A percentile compares a stretch with the other conserved stretches of the same genome.
These are phyloP conservation scores for Psix sp. DNA, from an alignment of 1,140 invertebrate genomes.

Conservation along the genomic window DNA sequence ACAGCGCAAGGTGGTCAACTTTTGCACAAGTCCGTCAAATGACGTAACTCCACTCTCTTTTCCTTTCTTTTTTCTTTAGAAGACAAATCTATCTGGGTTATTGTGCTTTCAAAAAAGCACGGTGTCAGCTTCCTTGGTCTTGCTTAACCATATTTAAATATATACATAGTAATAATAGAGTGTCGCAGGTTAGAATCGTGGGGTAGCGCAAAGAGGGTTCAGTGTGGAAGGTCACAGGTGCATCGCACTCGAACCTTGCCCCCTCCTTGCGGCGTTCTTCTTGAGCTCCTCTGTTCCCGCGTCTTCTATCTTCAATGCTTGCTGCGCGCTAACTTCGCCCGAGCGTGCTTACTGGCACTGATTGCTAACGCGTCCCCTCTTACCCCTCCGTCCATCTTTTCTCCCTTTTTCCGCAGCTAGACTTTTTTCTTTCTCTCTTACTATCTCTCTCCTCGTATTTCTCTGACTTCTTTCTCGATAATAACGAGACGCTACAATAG, in stretches of 20 bases:
- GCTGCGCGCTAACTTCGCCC: slow-evolving; percentile 31
- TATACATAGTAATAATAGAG: slow-evolving; percentile 29
- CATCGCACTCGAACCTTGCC: slow-evolving; percentile 65
- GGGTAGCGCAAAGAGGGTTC: slow-evolving; percentile 15
- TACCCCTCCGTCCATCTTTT: background rate
- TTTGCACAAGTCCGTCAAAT: no score
- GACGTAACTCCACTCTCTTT: no score
- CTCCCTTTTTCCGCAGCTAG: slow-evolving; percentile 1
- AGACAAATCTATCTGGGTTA: background rate
- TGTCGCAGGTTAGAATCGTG: slow-evolving; percentile 31
- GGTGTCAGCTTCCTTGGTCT: no score
- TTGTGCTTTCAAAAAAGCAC: background rate
- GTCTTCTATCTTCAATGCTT: slow-evolving; percentile 32
- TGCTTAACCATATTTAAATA: background rate
- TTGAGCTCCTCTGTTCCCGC: slow-evolving; percentile 36
- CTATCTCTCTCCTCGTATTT: slow-evolving; percentile 12
- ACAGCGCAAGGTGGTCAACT: no score
- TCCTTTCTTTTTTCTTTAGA: no score
- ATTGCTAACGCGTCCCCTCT: slow-evolving; percentile 34
- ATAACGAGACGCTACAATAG: slow-evolving; percentile 51
- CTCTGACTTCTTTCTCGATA: slow-evolving; percentile 38
- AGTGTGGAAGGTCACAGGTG: slow-evolving; percentile 64
- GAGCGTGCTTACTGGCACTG: slow-evolving; percentile 34
- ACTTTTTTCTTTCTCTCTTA: slow-evolving; percentile 9
- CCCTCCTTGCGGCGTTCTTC: slow-evolving; percentile 32